Percentiles rank a stretch among this genome's conserved stretches.
These are phyloP conservation scores for Philypnodon macrostomus DNA, from an alignment of 2,797 vertebrate species.

Conservation along the genomic window DNA sequence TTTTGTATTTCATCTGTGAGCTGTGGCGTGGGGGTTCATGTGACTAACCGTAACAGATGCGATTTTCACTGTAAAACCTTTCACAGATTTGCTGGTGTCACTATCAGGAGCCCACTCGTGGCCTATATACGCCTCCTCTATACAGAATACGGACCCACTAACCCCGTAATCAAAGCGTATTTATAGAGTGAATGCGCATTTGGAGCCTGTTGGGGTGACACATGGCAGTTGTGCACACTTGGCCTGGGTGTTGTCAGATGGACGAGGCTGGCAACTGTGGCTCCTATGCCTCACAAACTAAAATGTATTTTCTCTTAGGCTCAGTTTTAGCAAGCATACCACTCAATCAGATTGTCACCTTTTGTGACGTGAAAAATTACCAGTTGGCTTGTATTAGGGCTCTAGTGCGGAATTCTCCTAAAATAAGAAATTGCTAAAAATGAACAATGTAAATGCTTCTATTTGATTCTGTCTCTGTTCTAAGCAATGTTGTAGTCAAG, in stretches of 20 bases:
- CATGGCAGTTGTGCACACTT: constrained; percentile 31
- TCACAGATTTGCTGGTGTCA: constrained; percentile 14
- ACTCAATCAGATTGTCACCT: not conserved
- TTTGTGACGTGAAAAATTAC: no score
- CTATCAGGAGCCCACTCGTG: constrained; percentile 19
- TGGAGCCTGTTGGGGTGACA: constrained; percentile 19
- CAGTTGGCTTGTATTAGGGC: no score
- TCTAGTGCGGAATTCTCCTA: no score
- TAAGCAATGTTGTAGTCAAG: no score
- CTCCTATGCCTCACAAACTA: not conserved
- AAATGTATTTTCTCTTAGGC: no score
- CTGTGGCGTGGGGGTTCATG: not conserved
- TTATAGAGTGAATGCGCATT: constrained; percentile 36
- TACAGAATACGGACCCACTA: constrained; percentile 1
- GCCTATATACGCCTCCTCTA: constrained; percentile 11
- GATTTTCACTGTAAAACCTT: constrained; percentile 24
- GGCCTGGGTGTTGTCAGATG: constrained; percentile 18
- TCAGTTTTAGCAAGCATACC: no score
- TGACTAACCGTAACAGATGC: constrained; percentile 21
- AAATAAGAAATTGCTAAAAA: no score
- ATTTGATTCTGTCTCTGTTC: no score
- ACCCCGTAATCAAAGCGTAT: constrained; percentile 15
- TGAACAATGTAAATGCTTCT: no score
- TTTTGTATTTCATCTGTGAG: not conserved
- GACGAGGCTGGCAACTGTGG: constrained; percentile 4